A percentile compares a stretch with the other conserved stretches of the same genome.
Evolutionary conservation across 1,140 invertebrate genomes (phyloP).

Genomic region (Trissolcus basalis): DNA sequence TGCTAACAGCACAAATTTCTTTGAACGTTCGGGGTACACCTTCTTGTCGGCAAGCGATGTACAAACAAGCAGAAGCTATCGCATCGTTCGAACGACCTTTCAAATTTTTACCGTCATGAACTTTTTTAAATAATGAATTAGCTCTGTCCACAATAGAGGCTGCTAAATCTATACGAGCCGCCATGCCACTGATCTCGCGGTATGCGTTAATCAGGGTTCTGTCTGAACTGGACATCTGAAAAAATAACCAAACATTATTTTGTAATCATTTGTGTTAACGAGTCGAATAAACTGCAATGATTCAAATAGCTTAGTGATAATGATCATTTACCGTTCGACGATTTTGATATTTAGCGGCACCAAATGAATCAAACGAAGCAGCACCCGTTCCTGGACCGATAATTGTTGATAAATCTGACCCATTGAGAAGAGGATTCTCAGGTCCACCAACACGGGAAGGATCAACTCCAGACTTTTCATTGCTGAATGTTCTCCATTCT

Average conservation of each 20-base stretch:
- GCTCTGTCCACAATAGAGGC: slow-evolving; percentile 96
- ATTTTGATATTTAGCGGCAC: slow-evolving; percentile 95
- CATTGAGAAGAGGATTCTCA: slow-evolving; percentile 96
- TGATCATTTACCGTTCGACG: slow-evolving; percentile 81
- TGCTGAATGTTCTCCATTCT: slow-evolving; percentile 99
- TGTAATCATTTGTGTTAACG: neutral
- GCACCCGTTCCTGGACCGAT: slow-evolving; percentile 94
- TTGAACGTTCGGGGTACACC: slow-evolving; percentile 99
- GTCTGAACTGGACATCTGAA: slow-evolving; percentile 91
- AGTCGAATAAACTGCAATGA: no score
- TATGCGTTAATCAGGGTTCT: slow-evolving; percentile 96
- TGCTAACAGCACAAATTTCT: slow-evolving; percentile 98
- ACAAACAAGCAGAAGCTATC: slow-evolving; percentile 98
- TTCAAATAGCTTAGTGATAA: neutral
- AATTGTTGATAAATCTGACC: slow-evolving; percentile 97
- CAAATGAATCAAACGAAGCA: slow-evolving; percentile 88
- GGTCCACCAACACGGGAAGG: slow-evolving; percentile 98
- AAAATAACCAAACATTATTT: slow-evolving; percentile 30
- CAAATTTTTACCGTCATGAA: slow-evolving; percentile 97
- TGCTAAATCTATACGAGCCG: slow-evolving; percentile 96
- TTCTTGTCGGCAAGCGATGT: slow-evolving; percentile 99
- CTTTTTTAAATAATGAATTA: slow-evolving; percentile 97
- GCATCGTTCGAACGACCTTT: slow-evolving; percentile 97
- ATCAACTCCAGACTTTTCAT: slow-evolving; percentile 97
- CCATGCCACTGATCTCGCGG: slow-evolving; percentile 97